Percentiles rank a stretch among this genome's conserved stretches.
Evolutionary conservation across 1,140 invertebrate species (phyloP).

Genomic region (Cataglyphis hispanica): DNA sequence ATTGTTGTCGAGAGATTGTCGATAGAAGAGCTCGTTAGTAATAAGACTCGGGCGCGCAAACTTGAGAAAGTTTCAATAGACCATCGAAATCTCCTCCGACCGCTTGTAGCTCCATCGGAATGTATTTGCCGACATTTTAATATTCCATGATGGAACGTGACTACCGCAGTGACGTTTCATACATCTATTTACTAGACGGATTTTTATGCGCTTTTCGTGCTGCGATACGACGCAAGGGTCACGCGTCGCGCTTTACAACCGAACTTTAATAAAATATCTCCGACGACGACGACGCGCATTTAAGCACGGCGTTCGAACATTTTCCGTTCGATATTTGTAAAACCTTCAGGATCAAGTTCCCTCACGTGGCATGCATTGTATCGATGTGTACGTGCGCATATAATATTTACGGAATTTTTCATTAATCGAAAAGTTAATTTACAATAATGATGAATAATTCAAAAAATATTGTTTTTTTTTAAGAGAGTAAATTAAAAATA

Average conservation of each 20-base stretch:
- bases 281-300: constrained; percentile 39
- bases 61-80: constrained; percentile 43
- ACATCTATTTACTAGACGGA: constrained; percentile 39
- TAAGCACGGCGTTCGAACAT: constrained; percentile 6
- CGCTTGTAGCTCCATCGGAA: constrained; percentile 17
- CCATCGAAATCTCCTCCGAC: constrained; percentile 30
- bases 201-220: constrained; percentile 43
- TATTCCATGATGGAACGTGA: constrained; percentile 36
- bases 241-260: constrained; percentile 41
- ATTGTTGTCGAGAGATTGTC: constrained; percentile 40
- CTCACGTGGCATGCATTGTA: constrained; percentile 39
- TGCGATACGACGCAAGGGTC: constrained; percentile 2
- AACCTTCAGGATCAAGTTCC: constrained; percentile 27
- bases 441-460: neutral
- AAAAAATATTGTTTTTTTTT: neutral
- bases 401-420: neutral
- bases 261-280: constrained; percentile 54
- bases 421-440: neutral
- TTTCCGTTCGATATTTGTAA: constrained; percentile 43
- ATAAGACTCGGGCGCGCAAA: constrained; percentile 41
- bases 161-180: constrained; percentile 35
- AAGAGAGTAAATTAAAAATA: too few relatives aligned
- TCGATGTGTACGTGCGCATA: neutral
- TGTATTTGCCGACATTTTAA: constrained; percentile 47
- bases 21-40: constrained; percentile 52